Percentiles rank a stretch among this genome's conserved stretches.
These are phyloP conservation scores for Apostichopus leukothele DNA, from an alignment of 53 echinoderm and acorn worm species.

Conservation along the genomic window DNA sequence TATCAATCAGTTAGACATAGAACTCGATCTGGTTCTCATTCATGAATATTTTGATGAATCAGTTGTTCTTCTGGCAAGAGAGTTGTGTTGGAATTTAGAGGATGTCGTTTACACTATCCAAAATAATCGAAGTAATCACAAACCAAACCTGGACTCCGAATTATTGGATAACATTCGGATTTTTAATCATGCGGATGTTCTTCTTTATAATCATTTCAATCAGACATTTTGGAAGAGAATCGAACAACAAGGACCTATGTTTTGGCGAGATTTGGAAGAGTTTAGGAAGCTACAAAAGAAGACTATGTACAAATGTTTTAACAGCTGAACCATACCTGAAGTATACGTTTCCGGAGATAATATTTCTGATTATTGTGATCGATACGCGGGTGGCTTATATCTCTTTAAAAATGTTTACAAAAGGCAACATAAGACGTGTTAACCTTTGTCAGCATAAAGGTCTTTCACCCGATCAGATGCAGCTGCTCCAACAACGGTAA, in stretches of 20 bases:
- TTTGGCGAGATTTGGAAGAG: conserved; percentile 1
- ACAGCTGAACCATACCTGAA: neutral
- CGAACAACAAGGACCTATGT: neutral
- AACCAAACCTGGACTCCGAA: neutral
- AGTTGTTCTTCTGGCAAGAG: neutral
- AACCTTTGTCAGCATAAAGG: no score
- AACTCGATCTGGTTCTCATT: conserved; percentile 25
- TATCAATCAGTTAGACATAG: neutral
- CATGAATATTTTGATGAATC: conserved; percentile 26
- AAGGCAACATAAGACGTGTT: neutral
- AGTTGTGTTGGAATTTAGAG: conserved; percentile 9
- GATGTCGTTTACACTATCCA: neutral
- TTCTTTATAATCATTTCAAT: conserved; percentile 28
- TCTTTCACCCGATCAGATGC: no score
- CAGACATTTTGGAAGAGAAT: conserved; percentile 11
- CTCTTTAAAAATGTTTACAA: conserved; percentile 11
- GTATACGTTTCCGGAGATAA: neutral
- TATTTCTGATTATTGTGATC: neutral
- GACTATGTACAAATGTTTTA: neutral
- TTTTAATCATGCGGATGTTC: neutral
- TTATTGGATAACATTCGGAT: neutral
- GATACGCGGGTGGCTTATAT: neutral
- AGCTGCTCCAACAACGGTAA: no score
- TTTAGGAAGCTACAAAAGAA: neutral
- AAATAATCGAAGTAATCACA: conserved; percentile 6